Evolutionary conservation across 2,797 vertebrate genomes (phyloP), one percentile per base, ranked within the genome.

Genomic region (Fratercula arctica): DNA sequence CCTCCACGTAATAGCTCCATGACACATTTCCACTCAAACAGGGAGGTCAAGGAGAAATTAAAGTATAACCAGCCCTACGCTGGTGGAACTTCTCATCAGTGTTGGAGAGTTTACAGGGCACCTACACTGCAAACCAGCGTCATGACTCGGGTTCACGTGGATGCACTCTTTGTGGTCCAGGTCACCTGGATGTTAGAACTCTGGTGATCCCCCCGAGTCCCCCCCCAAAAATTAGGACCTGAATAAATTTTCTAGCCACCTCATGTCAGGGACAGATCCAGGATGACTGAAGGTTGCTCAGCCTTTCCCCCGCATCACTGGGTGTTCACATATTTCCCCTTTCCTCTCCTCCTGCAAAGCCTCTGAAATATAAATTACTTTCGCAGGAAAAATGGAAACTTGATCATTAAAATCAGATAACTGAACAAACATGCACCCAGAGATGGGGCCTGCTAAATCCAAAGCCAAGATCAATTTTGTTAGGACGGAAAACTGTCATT

Each of bases 111-210:
- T n/a, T 20, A 46, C 25, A 61, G 41, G 46, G 33, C 5, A 4
- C 23, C 72, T 39, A 56, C 0, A 1, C 70, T 46, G 75, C 74
- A 75, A 63, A 46, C 24, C 45, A 64, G 20, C 29, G 37, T 31
- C 1, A 0, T 11, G 81, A 29, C 39, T 54, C n/a, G n/a, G 18
- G 59, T 39, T 33, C 18, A 3, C 0, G 0, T 0, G 6, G 33
- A 56, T 29, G 20, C 1, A 6, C 8, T 16, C 35, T 12, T 26
- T 5, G 43, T 6, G 4, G 14, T 7, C 16, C 81, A 43, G 25
- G 76, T 28, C 57, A 17, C 25, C n/a, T 5, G 2, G 13, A 24
- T 41, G 25, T 53, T 46, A 28, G 29, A 84, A 23, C 50, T 5
- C 28, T 1, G 16, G 13, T 14, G 26, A 56, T n/a, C 3, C 12